Evolutionary conservation across 2,888 invertebrate genomes (phyloP).

Genomic region (Melanophora roralis): DNA sequence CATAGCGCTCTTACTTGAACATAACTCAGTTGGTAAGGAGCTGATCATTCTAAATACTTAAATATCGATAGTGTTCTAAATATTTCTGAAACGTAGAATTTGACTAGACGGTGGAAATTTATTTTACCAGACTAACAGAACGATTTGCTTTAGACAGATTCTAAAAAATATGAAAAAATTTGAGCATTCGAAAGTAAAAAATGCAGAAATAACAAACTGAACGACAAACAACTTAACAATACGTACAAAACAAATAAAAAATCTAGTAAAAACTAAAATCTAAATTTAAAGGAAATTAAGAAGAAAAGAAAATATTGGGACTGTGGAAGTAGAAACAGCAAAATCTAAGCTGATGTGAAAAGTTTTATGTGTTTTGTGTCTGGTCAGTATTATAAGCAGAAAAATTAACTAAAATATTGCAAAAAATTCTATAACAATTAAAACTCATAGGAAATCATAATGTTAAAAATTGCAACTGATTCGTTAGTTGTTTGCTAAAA

Average conservation of each 20-base stretch:
- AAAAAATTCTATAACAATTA: slow-evolving; percentile 1
- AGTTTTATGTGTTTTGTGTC: not conserved
- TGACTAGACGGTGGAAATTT: too few species aligned
- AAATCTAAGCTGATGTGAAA: not conserved
- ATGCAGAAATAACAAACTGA: not conserved
- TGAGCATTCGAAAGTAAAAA: not conserved
- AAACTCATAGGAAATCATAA: slow-evolving; percentile 59
- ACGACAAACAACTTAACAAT: too few species aligned
- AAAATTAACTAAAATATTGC: not conserved
- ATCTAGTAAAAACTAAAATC: not conserved
- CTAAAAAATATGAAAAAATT: too few species aligned
- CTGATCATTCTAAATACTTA: too few species aligned
- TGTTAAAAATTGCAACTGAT: slow-evolving; percentile 49
- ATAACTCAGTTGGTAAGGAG: too few species aligned
- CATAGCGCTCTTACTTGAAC: too few species aligned
- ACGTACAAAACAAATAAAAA: not conserved
- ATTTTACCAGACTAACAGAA: too few species aligned
- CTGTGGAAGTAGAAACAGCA: slow-evolving; percentile 25
- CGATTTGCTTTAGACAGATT: too few species aligned
- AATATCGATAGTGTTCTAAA: too few species aligned
- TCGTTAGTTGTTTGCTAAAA: slow-evolving; percentile 60
- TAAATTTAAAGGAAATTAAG: not conserved
- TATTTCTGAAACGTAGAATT: too few species aligned
- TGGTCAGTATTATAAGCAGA: not conserved
- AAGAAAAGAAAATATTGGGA: slow-evolving; percentile 48